Evolutionary conservation across 2,797 vertebrate species (phyloP).

Genomic region (Geotrypetes seraphini): DNA sequence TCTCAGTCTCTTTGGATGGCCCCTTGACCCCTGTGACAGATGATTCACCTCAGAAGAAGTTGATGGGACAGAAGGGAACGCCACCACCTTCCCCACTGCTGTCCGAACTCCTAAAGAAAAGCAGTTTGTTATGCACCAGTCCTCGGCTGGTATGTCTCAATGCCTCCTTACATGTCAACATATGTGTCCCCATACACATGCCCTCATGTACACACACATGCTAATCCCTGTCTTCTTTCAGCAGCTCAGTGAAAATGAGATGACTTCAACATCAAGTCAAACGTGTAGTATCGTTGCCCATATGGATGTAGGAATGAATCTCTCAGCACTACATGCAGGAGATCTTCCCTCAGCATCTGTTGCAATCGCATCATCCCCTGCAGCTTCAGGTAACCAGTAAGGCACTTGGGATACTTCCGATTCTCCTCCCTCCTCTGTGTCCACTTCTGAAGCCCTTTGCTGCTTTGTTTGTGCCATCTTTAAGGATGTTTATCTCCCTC

Average conservation of each 20-base stretch:
- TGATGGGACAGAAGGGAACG: slow-evolving; percentile 83
- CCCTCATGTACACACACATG: background rate
- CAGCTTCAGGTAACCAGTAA: slow-evolving; percentile 74
- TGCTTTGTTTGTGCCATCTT: background rate
- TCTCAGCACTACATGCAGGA: slow-evolving; percentile 66
- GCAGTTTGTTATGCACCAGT: slow-evolving; percentile 85
- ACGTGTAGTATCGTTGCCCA: slow-evolving; percentile 59
- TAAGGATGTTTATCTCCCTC: no score
- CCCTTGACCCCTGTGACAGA: slow-evolving; percentile 76
- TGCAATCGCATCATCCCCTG: slow-evolving; percentile 71
- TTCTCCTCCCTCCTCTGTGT: background rate
- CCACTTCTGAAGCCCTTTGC: background rate
- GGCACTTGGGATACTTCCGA: no score
- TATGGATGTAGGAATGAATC: slow-evolving; percentile 64
- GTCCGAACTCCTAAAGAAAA: slow-evolving; percentile 96
- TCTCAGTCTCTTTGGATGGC: slow-evolving; percentile 62
- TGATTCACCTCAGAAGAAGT: slow-evolving; percentile 87
- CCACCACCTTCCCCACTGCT: slow-evolving; percentile 93
- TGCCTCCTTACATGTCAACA: no score
- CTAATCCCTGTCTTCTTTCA: slow-evolving; percentile 40
- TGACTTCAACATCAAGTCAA: slow-evolving; percentile 61
- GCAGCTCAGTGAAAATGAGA: slow-evolving; percentile 78
- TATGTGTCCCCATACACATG: no score
- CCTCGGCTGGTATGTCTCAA: slow-evolving; percentile 88
- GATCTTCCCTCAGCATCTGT: slow-evolving; percentile 72